Evolutionary conservation across 2,888 invertebrate genomes (phyloP).

Genomic region (Elegia similella): DNA sequence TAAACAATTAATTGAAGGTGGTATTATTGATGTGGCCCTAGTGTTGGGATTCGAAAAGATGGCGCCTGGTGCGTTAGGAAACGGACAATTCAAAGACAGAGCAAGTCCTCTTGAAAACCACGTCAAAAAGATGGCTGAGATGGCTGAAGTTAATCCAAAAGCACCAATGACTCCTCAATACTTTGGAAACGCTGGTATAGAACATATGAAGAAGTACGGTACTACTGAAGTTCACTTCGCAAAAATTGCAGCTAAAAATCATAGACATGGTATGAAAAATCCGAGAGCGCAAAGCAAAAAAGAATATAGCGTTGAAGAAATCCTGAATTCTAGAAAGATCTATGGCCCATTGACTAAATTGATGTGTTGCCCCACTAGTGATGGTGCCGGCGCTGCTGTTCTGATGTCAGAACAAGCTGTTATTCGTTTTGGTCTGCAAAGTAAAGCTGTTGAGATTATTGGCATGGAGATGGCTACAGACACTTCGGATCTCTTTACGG

Average conservation of each 20-base stretch:
- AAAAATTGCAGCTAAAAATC: conserved; percentile 99
- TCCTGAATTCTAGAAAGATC: conserved; percentile 91
- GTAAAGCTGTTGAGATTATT: conserved; percentile 94
- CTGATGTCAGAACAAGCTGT: conserved; percentile 96
- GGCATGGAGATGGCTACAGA: conserved; percentile 99
- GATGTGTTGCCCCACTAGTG: conserved; percentile 99
- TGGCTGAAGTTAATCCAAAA: conserved; percentile 88
- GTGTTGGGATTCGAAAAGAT: conserved; percentile 99
- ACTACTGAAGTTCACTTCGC: conserved; percentile 96
- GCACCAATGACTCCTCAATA: conserved; percentile 96
- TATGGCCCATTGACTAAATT: conserved; percentile 96
- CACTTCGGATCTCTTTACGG: conserved; percentile 90
- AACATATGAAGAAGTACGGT: conserved; percentile 98
- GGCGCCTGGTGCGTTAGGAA: conserved; percentile 93
- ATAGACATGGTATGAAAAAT: conserved; percentile 97
- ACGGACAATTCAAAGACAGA: conserved; percentile 88
- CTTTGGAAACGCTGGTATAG: conserved; percentile 97
- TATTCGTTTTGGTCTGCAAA: conserved; percentile 89
- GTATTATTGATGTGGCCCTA: conserved; percentile 91
- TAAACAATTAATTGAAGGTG: conserved; percentile 94
- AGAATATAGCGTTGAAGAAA: conserved; percentile 94
- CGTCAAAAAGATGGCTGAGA: conserved; percentile 90
- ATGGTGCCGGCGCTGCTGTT: conserved; percentile 97
- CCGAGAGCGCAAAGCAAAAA: conserved; percentile 98
- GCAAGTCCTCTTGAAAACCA: conserved; percentile 95